Percentiles rank a stretch among this genome's conserved stretches.
Conservation (phyloP, 2,113 vertebrate genomes). For the Mesembrinibis cayennensis region DNA sequence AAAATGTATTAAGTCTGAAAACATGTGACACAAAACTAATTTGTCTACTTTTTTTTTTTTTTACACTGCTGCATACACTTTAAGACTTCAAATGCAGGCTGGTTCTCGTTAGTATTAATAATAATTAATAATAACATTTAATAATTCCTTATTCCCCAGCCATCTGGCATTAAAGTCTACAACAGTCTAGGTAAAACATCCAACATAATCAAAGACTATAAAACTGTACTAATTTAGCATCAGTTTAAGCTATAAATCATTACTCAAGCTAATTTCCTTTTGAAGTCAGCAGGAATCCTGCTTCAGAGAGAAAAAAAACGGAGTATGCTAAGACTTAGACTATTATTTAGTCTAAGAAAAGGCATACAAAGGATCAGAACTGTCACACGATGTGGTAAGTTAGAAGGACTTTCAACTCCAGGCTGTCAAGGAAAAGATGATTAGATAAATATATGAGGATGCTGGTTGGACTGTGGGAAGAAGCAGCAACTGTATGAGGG, state of each 20-base stretch:
- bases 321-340: neutral
- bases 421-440: neutral
- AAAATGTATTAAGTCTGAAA: slow-evolving; percentile 16
- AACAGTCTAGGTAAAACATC: neutral
- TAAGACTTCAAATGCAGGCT: neutral
- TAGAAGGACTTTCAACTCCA: neutral
- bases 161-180: neutral
- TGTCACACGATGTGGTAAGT: rapidly evolving
- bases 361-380: neutral
- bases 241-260: neutral
- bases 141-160: neutral
- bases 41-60: neutral
- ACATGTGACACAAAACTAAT: neutral
- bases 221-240: neutral
- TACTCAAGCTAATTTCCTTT: neutral
- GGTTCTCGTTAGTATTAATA: neutral
- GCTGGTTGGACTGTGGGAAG: neutral
- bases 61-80: neutral
- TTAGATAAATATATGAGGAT: neutral
- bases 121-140: neutral
- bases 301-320: neutral
- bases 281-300: neutral
- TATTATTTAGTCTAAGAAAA: neutral
- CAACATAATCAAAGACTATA: neutral
- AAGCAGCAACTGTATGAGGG: neutral